These are phyloP conservation scores for Drosophila seguyi DNA, from an alignment of 1,140 invertebrate species.

Conservation along the genomic window DNA sequence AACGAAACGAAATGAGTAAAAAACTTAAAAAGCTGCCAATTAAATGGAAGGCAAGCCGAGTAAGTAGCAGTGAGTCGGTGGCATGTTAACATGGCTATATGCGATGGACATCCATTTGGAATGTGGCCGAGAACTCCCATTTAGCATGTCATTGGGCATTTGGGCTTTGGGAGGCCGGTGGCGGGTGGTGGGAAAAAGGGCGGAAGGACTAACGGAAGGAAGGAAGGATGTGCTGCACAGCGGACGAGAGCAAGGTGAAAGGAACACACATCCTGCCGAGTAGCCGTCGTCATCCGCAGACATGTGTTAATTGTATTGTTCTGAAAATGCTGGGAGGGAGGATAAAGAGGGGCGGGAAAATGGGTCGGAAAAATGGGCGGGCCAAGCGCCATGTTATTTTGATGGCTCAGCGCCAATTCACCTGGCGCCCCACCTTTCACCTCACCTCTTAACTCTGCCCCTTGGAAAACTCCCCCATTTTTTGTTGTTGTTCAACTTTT, in stretches of 20 bases:
- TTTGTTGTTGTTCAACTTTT: conserved; percentile 32
- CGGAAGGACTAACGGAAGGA: conserved; percentile 9
- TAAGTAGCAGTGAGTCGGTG: conserved; percentile 14
- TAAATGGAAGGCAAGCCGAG: conserved; percentile 18
- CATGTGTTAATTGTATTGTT: conserved; percentile 69
- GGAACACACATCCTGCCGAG: conserved; percentile 34
- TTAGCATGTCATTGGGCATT: conserved; percentile 13
- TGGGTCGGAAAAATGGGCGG: conserved; percentile 1
- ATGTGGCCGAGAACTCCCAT: conserved; percentile 9
- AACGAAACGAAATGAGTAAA: conserved; percentile 14
- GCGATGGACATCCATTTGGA: conserved; percentile 17
- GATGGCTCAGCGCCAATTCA: conserved; percentile 32
- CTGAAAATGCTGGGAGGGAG: not conserved
- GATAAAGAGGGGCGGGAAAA: not conserved
- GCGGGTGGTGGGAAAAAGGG: not conserved
- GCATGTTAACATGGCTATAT: conserved; percentile 28
- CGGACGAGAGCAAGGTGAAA: conserved; percentile 19
- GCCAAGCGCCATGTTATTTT: conserved; percentile 31
- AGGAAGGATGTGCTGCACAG: conserved; percentile 23
- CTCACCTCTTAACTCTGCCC: not conserved
- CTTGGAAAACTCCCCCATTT: not conserved
- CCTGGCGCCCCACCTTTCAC: conserved; percentile 19
- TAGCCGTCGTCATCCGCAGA: conserved; percentile 62
- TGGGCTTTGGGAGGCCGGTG: not conserved
- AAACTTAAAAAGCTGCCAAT: conserved; percentile 8